Base-by-base conservation (phyloP, 2,113 vertebrate species). In the Psettodes erumei region DNA sequence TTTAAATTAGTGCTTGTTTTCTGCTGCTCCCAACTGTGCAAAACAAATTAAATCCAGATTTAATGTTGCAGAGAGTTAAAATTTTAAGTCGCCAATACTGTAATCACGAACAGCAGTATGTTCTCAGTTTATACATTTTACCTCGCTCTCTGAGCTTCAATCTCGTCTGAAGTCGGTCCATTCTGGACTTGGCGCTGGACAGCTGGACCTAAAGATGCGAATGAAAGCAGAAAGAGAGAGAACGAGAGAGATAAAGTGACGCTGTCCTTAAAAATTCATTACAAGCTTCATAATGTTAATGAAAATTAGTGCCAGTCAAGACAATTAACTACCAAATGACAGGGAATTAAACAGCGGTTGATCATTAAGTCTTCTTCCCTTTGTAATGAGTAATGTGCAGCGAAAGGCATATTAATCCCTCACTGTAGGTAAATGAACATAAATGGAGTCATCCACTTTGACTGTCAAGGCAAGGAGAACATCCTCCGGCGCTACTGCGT, bases 121-220 rank as follows among this genome's bases (percentile, higher is more conserved):
- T 53, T 35, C 35, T 51, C 48, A 42, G 55, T 11, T 8, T 27
- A 61, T 3, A 18, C 30, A 4, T 4, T 28, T 92, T 92, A 98
- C 97, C 97, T 97, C 0, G 92, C 90, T 95, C 97, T 96, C 90
- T 99, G 97, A 76, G 94, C 94, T 89, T 99, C 97, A 85, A 97
- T 94, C 90, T 99, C 97, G 35, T 99, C 98, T 81, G 97, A 95
- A 55, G 95, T 96, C n/a, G 96, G 97, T 69, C 97, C 98, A 91
- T 99, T 99, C 85, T 94, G 94, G 77, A 92, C 91, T 25, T 96
- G 98, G 65, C 97, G 96, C 88, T 98, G 97, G 87, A 95, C 93
- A 89, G 95, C 93, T 90, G 97, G 97, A 95, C 98, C 98, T 99
- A 1, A 8, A 79, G 25, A 75, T 0, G 16, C 6, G 64, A 40